Percentiles rank a stretch among this genome's conserved stretches.
phyloP scores from a whole-genome alignment of 1,140 invertebrate species.

The Zaprionus camerounensis region DNA sequence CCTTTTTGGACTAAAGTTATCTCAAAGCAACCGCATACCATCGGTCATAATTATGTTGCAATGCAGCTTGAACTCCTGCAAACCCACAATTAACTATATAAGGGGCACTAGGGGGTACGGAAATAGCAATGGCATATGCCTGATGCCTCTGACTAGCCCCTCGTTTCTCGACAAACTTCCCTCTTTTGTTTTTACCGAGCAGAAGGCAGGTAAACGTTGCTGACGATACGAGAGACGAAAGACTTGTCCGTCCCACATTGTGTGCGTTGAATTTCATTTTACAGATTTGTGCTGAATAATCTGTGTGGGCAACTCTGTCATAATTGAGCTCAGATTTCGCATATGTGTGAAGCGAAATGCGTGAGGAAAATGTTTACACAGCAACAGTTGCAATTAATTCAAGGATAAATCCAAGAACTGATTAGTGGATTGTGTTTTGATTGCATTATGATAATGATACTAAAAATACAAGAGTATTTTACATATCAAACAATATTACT shows the following conservation, averaged over 20 bases:
- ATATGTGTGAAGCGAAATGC: background rate
- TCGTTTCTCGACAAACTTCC: background rate
- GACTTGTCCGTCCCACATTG: background rate
- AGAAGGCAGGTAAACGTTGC: background rate
- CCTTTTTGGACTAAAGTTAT: no score
- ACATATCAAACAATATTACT: no score
- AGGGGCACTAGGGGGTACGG: no score
- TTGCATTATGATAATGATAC: background rate
- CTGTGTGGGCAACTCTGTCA: background rate
- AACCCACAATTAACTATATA: background rate
- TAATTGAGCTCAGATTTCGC: background rate
- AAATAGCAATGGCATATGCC: no score
- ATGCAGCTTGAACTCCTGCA: background rate
- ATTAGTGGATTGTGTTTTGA: background rate
- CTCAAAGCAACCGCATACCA: no score
- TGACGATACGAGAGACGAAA: background rate
- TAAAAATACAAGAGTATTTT: no score
- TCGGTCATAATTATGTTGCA: background rate
- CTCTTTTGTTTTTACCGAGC: background rate
- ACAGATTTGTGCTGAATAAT: slow-evolving; percentile 1
- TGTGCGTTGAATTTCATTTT: background rate
- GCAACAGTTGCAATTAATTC: background rate
- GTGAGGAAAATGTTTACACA: background rate
- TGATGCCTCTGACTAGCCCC: background rate
- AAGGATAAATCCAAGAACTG: background rate